Evolutionary conservation across 2,113 vertebrate species (phyloP), one percentile per base, ranked within the genome.

Genomic region (Leucosticte australis): DNA sequence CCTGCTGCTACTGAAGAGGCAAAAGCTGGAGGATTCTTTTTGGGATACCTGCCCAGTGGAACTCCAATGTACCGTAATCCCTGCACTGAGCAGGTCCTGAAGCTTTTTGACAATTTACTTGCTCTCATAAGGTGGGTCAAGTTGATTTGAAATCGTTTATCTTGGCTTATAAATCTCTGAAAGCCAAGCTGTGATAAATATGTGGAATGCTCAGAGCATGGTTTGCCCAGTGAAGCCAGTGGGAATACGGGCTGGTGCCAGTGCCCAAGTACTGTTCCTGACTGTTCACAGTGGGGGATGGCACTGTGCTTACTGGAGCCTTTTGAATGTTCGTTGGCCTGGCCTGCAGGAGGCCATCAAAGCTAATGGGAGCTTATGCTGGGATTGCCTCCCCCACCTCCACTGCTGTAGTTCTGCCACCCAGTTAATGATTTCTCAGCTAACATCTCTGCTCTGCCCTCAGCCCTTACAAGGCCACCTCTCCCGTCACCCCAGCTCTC

Each of bases 31-130:
- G 99, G 99, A 49, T 99, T 99, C 57, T 96, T 99, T 74, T 97
- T 98, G 86, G 98, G 98, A 59, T 98, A 98, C 96, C 97, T 97
- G 21, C 81, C 98, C 24, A 95, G 96, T 46, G 99, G 99, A 95
- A 97, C 94, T 63, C 98, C 99, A 49, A 94, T 99, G 95, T 99
- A 98, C 97, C 99, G 99, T 86, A 99, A 99, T 96, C 98, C 99
- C 76, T 99, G 98, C 95, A 97, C 98, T 16, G 96, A 98, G 86
- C 98, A 98, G 79, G 97, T 99, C 95, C 97, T 99, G 90, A 98
- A 98, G 89, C 97, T 99, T 83, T 96, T 99, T 78, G 99, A 99
- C 95, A 99, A 99, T 97, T 98, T 99, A 71, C 98, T 99, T 75
- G 98, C 98, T 82, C 98, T 99, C 21, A 98, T 99, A 97, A 99